These are phyloP conservation scores for Tetragonula carbonaria DNA, from an alignment of 2,888 invertebrate genomes.

Conservation along the genomic window DNA sequence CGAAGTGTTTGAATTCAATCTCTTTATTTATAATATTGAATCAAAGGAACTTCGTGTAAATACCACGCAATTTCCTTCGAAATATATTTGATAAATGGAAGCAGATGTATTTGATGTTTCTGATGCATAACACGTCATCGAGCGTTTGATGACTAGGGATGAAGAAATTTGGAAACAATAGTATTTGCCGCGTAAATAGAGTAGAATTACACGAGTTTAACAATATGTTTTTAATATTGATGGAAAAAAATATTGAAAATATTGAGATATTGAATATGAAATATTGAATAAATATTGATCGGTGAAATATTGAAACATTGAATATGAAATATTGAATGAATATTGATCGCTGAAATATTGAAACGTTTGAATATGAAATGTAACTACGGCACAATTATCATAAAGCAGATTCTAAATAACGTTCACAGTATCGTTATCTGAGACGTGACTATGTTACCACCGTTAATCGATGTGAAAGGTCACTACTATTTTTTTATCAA, in stretches of 20 bases:
- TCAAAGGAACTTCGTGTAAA: background rate
- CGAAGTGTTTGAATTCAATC: background rate
- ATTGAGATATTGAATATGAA: too few relatives aligned
- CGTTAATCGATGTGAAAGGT: slow-evolving; percentile 22
- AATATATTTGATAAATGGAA: too few relatives aligned
- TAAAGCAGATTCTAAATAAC: background rate
- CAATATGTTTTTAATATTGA: too few relatives aligned
- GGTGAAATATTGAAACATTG: too few relatives aligned
- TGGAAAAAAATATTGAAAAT: too few relatives aligned
- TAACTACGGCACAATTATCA: background rate
- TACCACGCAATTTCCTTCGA: background rate
- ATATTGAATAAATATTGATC: too few relatives aligned
- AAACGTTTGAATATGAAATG: background rate
- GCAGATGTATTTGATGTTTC: background rate
- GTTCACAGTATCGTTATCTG: background rate
- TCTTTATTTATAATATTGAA: background rate
- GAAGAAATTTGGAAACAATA: background rate
- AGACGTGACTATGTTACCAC: background rate
- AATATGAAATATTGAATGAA: too few relatives aligned
- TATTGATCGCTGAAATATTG: background rate
- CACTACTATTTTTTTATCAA: slow-evolving; percentile 17
- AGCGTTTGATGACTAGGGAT: background rate
- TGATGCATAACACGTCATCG: background rate
- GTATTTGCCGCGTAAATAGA: background rate
- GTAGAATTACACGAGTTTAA: background rate